A percentile compares a stretch with the other conserved stretches of the same genome.
Conservation (phyloP, 1,140 invertebrate species). For the Drosophila littoralis region DNA sequence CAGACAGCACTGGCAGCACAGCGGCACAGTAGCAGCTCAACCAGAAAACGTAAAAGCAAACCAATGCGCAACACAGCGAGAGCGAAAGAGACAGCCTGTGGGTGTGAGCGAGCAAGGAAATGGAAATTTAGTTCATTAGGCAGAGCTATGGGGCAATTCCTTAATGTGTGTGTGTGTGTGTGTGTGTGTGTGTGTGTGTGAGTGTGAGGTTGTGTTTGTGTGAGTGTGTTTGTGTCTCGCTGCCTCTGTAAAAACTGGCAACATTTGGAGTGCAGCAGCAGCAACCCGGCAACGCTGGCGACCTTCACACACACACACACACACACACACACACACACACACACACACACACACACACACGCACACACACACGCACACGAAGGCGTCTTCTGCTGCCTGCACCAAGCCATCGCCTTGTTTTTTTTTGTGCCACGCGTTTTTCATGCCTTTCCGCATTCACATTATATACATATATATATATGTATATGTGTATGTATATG, state of each 20-base stretch:
- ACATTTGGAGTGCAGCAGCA: conserved; percentile 46
- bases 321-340: conserved; percentile 4
- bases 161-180: conserved; percentile 3
- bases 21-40: conserved; percentile 39
- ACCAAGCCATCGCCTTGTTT: background rate
- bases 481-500: background rate
- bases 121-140: conserved; percentile 75
- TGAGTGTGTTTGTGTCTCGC: conserved; percentile 9
- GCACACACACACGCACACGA: conserved; percentile 4
- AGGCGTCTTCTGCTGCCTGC: background rate
- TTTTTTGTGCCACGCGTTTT: background rate
- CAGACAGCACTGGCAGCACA: conserved; percentile 45
- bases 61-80: background rate
- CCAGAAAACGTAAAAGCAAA: conserved; percentile 38
- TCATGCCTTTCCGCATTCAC: conserved; percentile 18
- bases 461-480: conserved; percentile 27
- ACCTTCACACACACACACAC: conserved; percentile 40
- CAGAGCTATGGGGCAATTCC: conserved; percentile 39
- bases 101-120: conserved; percentile 37
- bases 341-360: conserved; percentile 13
- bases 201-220: background rate
- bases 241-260: conserved; percentile 37
- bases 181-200: conserved; percentile 12
- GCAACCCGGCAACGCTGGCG: conserved; percentile 18
- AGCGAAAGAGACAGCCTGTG: background rate